Evolutionary conservation across 2,888 invertebrate genomes (phyloP).

Genomic region (Cistogaster globosa): DNA sequence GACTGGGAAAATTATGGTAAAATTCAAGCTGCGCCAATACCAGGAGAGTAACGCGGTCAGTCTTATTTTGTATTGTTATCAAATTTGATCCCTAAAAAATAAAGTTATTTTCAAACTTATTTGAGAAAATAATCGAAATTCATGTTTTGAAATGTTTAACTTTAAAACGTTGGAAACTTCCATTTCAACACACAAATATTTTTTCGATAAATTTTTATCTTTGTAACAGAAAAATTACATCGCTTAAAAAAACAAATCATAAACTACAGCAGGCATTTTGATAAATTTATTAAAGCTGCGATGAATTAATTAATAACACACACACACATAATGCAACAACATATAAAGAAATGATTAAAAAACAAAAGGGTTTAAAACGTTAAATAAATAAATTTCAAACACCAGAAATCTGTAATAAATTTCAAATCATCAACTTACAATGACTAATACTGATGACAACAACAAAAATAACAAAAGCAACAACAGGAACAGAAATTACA

Average conservation of each 20-base stretch:
- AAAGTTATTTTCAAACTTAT: too few species aligned
- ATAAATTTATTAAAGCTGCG: not conserved
- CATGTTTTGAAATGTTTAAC: too few species aligned
- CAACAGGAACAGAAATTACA: not conserved
- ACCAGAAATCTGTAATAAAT: conserved; percentile 6
- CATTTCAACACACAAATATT: too few species aligned
- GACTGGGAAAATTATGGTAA: too few species aligned
- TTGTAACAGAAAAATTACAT: not conserved
- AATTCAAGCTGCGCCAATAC: too few species aligned
- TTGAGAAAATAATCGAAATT: too few species aligned
- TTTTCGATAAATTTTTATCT: too few species aligned
- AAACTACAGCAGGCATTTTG: not conserved
- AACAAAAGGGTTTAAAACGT: conserved; percentile 6
- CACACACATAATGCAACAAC: not conserved
- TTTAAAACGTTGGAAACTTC: too few species aligned
- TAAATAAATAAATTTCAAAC: not conserved
- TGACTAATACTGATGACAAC: not conserved
- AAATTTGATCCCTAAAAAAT: too few species aligned
- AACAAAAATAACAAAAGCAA: not conserved
- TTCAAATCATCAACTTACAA: conserved; percentile 31
- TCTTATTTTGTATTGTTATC: too few species aligned
- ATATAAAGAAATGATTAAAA: not conserved
- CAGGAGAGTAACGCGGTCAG: too few species aligned
- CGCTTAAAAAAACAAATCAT: not conserved
- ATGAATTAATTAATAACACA: not conserved